Conservation (phyloP, 2,888 invertebrate species). For the Aspidiotus rigidus region DNA sequence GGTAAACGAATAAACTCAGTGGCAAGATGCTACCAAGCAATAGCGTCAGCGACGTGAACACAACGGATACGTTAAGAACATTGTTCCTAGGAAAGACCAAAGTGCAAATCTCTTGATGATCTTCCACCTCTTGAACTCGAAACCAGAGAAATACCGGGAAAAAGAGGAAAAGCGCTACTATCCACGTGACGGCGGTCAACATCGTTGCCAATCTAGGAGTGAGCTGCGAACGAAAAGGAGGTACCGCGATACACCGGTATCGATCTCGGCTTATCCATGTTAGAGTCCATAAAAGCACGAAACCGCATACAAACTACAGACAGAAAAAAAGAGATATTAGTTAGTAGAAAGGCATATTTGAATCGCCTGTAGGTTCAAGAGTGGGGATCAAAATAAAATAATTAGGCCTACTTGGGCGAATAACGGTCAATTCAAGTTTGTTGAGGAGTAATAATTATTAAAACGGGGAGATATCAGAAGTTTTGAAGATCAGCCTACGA, state of each 20-base stretch:
- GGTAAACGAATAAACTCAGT: slow-evolving; percentile 48
- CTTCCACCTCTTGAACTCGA: slow-evolving; percentile 40
- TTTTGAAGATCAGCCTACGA: no score
- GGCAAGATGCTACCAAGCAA: slow-evolving; percentile 48
- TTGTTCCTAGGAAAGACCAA: slow-evolving; percentile 48
- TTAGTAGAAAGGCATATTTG: background rate
- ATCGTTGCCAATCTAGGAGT: slow-evolving; percentile 44
- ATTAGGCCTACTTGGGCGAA: no score
- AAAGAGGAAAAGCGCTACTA: slow-evolving; percentile 46
- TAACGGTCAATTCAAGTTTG: no score
- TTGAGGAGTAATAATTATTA: no score
- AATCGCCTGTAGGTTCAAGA: no score
- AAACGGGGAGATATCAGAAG: no score
- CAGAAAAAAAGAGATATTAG: background rate
- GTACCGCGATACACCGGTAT: slow-evolving; percentile 49
- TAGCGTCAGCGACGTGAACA: slow-evolving; percentile 48
- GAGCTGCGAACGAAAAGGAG: slow-evolving; percentile 49
- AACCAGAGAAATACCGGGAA: slow-evolving; percentile 50
- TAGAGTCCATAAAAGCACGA: slow-evolving; percentile 51
- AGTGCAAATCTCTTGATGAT: slow-evolving; percentile 45
- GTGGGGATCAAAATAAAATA: no score
- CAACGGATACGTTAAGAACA: slow-evolving; percentile 45
- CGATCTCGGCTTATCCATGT: slow-evolving; percentile 52
- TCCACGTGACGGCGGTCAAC: slow-evolving; percentile 46
- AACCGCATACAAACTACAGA: slow-evolving; percentile 51